phyloP scores from a whole-genome alignment of 2,113 vertebrate species.

The Hiodon alosoides region DNA sequence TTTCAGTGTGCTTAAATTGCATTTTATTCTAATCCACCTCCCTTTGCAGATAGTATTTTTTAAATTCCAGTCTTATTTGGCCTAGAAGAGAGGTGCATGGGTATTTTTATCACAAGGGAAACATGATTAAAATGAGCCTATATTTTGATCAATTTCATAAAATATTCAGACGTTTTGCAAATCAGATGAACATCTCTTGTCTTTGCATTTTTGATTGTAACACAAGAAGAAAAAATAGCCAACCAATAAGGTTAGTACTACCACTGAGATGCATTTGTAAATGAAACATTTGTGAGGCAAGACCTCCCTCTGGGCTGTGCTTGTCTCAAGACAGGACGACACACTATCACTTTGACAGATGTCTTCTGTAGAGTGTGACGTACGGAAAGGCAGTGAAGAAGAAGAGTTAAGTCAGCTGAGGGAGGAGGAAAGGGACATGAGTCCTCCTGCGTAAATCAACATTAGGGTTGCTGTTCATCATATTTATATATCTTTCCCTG shows the following conservation, averaged over 20 bases:
- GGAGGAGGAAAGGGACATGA: not conserved
- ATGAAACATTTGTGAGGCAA: too few species aligned
- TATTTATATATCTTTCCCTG: not conserved
- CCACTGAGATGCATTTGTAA: too few species aligned
- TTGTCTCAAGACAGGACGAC: not conserved
- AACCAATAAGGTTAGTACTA: too few species aligned
- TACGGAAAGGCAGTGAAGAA: not conserved
- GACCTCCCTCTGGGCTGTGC: not conserved
- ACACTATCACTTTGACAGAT: conserved; percentile 2
- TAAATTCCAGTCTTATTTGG: conserved; percentile 34
- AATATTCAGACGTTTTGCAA: too few species aligned
- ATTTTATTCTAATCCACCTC: conserved; percentile 42
- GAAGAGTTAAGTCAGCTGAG: not conserved
- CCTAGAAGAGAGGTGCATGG: conserved; percentile 20
- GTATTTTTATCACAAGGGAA: too few species aligned
- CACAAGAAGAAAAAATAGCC: too few species aligned
- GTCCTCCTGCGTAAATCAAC: too few species aligned
- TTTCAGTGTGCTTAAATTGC: conserved; percentile 39
- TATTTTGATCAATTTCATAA: too few species aligned
- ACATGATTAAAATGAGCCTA: too few species aligned
- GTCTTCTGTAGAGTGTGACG: not conserved
- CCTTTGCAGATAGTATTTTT: conserved; percentile 43
- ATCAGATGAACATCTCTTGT: too few species aligned
- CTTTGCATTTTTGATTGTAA: too few species aligned
- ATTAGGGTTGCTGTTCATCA: too few species aligned